Percentiles rank a stretch among this genome's conserved stretches.
Evolutionary conservation across 2,888 invertebrate species (phyloP).

Genomic region (Rhyacophila evoluta): DNA sequence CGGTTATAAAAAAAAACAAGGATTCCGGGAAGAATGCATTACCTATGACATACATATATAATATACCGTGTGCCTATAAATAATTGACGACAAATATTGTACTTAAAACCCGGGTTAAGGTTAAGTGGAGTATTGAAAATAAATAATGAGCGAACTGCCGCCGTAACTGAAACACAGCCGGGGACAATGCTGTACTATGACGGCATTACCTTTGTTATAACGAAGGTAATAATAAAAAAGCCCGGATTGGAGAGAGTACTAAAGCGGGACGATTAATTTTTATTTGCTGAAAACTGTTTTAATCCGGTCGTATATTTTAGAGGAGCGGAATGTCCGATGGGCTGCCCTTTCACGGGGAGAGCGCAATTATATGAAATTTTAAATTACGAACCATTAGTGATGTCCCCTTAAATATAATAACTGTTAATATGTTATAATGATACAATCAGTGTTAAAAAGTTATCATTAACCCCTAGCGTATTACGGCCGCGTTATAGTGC

Average conservation of each 20-base stretch:
- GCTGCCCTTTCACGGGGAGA: not conserved
- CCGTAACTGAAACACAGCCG: not conserved
- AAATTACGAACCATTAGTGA: slow-evolving; percentile 9
- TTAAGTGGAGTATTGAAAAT: no score
- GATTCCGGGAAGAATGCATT: no score
- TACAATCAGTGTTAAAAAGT: no score
- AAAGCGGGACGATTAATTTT: slow-evolving; percentile 35
- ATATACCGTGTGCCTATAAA: no score
- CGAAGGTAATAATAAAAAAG: slow-evolving; percentile 20
- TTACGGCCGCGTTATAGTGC: no score
- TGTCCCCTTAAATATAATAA: not conserved
- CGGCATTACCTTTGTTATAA: not conserved
- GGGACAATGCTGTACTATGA: not conserved
- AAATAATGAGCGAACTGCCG: no score
- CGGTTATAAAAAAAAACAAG: no score
- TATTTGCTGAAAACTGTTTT: slow-evolving; percentile 42
- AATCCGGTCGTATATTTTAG: slow-evolving; percentile 37
- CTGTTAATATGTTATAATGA: no score
- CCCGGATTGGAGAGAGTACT: slow-evolving; percentile 4
- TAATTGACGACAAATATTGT: no score
- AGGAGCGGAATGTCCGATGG: not conserved
- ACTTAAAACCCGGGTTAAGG: no score
- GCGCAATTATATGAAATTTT: slow-evolving; percentile 11
- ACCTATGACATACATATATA: no score
- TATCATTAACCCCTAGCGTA: no score